Conservation (phyloP, 2,113 vertebrate species). For the Carollia perspicillata region DNA sequence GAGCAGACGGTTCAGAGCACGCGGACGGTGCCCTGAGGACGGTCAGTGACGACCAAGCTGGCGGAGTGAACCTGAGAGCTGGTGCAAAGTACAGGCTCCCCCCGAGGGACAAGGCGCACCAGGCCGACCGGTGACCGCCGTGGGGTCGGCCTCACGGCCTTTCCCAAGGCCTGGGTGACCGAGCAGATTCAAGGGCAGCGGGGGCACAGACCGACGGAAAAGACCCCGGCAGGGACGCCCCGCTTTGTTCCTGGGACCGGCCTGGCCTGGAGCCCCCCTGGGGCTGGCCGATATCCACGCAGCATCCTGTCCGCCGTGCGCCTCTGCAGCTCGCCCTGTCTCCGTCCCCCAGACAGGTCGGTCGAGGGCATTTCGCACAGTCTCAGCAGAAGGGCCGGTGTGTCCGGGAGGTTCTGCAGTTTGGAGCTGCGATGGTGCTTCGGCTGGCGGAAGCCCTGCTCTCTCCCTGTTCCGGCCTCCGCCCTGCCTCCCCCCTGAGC, state of each 20-base stretch:
- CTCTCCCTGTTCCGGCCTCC: not conserved
- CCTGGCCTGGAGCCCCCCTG: not conserved
- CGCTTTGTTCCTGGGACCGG: too few relatives aligned
- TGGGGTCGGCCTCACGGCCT: not conserved
- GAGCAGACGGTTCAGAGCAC: not conserved
- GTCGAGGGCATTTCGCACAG: not conserved
- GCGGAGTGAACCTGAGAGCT: not conserved
- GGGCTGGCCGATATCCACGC: not conserved
- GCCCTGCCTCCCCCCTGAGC: conserved; percentile 64
- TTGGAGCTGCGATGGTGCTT: not conserved
- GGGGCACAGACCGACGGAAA: not conserved
- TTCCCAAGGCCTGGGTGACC: not conserved
- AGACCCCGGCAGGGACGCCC: not conserved
- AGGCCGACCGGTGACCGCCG: not conserved
- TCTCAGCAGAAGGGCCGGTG: not conserved
- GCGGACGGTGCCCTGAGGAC: not conserved
- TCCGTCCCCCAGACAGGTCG: too few relatives aligned
- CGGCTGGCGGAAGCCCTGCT: not conserved
- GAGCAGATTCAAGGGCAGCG: not conserved
- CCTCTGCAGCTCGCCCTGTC: not conserved
- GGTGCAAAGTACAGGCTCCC: not conserved
- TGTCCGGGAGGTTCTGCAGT: not conserved
- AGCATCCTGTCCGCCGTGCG: not conserved
- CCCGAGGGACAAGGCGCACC: not conserved
- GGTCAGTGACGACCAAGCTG: not conserved